Conservation (phyloP, 30 jellyfish, hydroid and myxozoan genomes). For the Rhopilema esculentum region DNA sequence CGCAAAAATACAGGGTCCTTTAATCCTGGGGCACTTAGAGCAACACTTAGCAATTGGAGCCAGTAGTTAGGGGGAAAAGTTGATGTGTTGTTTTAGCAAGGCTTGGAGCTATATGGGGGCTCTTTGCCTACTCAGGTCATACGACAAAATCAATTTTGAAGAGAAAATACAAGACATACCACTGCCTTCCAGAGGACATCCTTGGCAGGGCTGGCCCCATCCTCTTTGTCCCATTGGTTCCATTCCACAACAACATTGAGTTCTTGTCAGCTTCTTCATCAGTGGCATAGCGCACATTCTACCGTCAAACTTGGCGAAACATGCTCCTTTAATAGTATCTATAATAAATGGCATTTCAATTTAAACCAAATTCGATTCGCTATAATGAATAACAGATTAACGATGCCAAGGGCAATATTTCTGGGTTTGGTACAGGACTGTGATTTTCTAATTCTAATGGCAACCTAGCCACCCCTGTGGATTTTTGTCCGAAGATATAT, state of each 20-base stretch:
- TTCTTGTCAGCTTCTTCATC: slow-evolving; percentile 79
- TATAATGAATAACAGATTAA: not conserved
- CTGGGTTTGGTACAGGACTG: not conserved
- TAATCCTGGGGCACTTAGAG: too few species aligned
- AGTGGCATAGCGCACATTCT: slow-evolving; percentile 93
- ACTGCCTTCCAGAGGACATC: slow-evolving; percentile 90
- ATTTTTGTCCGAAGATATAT: too few species aligned
- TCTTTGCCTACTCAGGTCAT: not conserved
- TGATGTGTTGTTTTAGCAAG: too few species aligned
- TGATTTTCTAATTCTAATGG: not conserved
- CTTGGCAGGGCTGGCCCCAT: slow-evolving; percentile 90
- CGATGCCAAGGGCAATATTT: not conserved
- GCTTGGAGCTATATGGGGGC: too few species aligned
- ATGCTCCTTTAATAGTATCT: slow-evolving; percentile 77
- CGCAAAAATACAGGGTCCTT: too few species aligned
- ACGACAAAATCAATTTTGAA: not conserved
- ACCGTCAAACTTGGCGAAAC: slow-evolving; percentile 93
- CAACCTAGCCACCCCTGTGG: too few species aligned
- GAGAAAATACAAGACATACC: slow-evolving; percentile 27
- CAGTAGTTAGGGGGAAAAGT: too few species aligned
- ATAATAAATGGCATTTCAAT: not conserved
- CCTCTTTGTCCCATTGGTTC: slow-evolving; percentile 90
- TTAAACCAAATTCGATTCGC: not conserved
- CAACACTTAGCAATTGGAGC: too few species aligned
- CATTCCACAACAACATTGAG: slow-evolving; percentile 98